phyloP scores from a whole-genome alignment of 1,140 invertebrate species.

The Pachypsylla venusta region DNA sequence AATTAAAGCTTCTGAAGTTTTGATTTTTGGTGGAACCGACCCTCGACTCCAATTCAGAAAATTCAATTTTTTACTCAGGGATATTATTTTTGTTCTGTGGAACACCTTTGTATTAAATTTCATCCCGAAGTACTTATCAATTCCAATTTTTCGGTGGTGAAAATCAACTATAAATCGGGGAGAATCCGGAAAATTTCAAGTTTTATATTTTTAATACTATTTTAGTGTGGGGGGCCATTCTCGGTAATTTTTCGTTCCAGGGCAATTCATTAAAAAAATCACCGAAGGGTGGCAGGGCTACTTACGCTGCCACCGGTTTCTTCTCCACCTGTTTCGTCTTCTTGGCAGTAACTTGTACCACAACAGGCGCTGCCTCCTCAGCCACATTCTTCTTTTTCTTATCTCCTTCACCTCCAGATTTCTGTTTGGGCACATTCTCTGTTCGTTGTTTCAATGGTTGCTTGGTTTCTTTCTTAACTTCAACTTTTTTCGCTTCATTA shows the following conservation, averaged over 20 bases:
- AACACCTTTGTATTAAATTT: no score
- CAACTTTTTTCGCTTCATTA: not conserved
- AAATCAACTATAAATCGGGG: not conserved
- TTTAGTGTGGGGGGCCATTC: no score
- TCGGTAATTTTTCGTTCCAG: no score
- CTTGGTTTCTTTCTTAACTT: not conserved
- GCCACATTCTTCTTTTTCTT: conserved; percentile 6
- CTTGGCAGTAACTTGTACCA: not conserved
- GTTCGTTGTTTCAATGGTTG: not conserved
- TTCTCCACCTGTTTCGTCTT: not conserved
- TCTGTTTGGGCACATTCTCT: not conserved
- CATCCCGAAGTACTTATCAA: no score
- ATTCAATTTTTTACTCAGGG: no score
- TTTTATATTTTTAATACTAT: no score
- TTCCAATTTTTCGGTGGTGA: not conserved
- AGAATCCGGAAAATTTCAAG: no score
- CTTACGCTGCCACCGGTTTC: not conserved
- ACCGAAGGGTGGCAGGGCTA: not conserved
- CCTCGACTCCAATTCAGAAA: no score
- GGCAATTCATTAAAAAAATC: no score
- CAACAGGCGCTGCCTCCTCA: not conserved
- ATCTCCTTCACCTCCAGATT: conserved; percentile 1
- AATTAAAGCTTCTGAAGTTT: no score
- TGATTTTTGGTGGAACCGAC: no score
- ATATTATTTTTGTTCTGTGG: no score